Percentiles rank a stretch among this genome's conserved stretches.
These are phyloP conservation scores for Calidris pugnax DNA, from an alignment of 2,113 vertebrate genomes.

Conservation along the genomic window DNA sequence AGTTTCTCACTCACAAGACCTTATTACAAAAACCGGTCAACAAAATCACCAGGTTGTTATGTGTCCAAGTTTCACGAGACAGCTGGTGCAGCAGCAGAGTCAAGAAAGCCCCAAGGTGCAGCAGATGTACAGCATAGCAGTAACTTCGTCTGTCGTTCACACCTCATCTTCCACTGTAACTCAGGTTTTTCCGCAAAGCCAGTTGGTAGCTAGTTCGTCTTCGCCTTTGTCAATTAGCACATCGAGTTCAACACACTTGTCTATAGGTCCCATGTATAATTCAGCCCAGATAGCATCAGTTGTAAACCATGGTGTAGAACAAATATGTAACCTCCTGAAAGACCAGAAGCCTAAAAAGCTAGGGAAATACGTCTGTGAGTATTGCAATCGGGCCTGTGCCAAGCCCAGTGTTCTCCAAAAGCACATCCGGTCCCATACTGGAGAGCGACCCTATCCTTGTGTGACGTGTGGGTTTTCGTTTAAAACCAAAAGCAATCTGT, in stretches of 20 bases:
- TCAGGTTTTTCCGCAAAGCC: conserved; percentile 86
- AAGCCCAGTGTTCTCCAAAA: conserved; percentile 97
- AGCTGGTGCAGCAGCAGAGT: conserved; percentile 70
- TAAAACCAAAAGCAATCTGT: conserved; percentile 99
- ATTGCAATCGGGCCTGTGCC: conserved; percentile 92
- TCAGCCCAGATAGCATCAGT: conserved; percentile 85
- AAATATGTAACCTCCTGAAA: conserved; percentile 87
- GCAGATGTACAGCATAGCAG: conserved; percentile 81
- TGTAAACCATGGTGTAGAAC: conserved; percentile 85
- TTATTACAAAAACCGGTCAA: conserved; percentile 55
- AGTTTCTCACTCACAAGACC: conserved; percentile 60
- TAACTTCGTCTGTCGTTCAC: conserved; percentile 77
- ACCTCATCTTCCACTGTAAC: conserved; percentile 81
- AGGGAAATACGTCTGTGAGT: conserved; percentile 96
- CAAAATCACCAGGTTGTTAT: conserved; percentile 69
- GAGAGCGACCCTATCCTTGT: conserved; percentile 96
- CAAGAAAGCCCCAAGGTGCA: conserved; percentile 82
- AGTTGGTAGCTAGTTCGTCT: conserved; percentile 83
- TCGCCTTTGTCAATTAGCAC: conserved; percentile 84
- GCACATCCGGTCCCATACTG: conserved; percentile 97
- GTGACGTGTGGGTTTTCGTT: conserved; percentile 98
- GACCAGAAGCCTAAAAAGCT: conserved; percentile 97
- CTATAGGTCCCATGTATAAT: conserved; percentile 85
- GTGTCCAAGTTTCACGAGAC: conserved; percentile 72
- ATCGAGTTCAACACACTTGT: conserved; percentile 83